A percentile compares a stretch with the other conserved stretches of the same genome.
Conservation (phyloP, 2,113 vertebrate species). For the Megalops atlanticus region DNA sequence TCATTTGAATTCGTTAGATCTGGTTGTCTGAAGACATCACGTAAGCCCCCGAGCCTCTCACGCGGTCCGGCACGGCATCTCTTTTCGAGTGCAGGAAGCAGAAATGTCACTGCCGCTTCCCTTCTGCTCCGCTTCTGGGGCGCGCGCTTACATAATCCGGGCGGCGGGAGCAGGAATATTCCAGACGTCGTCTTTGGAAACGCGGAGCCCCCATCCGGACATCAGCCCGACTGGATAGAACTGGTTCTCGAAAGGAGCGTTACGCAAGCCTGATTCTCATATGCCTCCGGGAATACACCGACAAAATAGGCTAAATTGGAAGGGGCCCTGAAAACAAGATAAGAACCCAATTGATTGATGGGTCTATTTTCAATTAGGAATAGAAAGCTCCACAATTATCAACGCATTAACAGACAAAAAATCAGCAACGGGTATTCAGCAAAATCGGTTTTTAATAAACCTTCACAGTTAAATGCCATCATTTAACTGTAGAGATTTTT, state of each 20-base stretch:
- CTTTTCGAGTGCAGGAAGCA: background rate
- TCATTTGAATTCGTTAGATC: background rate
- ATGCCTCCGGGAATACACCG: conserved; percentile 8
- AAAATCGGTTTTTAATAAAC: background rate
- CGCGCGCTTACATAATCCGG: conserved; percentile 53
- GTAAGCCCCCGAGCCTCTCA: background rate
- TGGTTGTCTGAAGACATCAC: background rate
- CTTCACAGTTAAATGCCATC: background rate
- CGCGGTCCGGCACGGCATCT: background rate
- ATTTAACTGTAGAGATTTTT: no score
- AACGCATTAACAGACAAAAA: background rate
- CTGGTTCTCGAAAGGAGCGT: conserved; percentile 58
- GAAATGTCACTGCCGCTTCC: background rate
- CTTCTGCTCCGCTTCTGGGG: conserved; percentile 18
- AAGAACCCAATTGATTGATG: background rate
- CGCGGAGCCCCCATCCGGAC: conserved; percentile 41
- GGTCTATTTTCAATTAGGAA: background rate
- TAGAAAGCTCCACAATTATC: background rate
- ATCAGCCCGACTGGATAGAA: conserved; percentile 65
- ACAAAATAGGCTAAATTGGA: conserved; percentile 17
- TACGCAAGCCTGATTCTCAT: conserved; percentile 58
- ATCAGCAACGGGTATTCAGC: background rate
- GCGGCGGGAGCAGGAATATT: conserved; percentile 54
- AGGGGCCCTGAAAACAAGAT: background rate
- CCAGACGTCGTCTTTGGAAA: conserved; percentile 37